A percentile compares a stretch with the other conserved stretches of the same genome.
These are phyloP conservation scores for Lacanobia oleracea DNA, from an alignment of 2,888 invertebrate species.

Conservation along the genomic window DNA sequence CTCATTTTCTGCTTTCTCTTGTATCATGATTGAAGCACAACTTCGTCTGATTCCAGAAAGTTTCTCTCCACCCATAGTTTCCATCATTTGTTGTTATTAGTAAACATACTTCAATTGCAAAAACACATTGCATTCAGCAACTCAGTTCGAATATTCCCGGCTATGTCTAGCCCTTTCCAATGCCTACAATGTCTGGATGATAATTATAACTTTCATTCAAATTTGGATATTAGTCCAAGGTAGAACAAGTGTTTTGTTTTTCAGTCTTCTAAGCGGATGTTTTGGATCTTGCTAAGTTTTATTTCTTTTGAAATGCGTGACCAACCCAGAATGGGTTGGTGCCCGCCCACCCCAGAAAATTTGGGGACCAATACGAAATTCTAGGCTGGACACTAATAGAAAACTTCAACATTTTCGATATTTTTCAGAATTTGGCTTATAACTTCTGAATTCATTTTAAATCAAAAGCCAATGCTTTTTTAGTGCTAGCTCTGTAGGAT, in stretches of 20 bases:
- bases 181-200: constrained; percentile 37
- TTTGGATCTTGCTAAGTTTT: background rate
- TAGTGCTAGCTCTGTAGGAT: too few species aligned
- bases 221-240: background rate
- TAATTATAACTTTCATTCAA: background rate
- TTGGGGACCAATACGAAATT: too few species aligned
- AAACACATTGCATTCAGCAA: constrained; percentile 64
- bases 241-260: too few species aligned
- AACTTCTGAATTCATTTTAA: too few species aligned
- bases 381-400: too few species aligned
- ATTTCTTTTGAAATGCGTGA: background rate
- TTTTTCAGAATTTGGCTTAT: too few species aligned
- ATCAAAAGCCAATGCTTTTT: too few species aligned
- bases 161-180: constrained; percentile 56
- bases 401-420: too few species aligned
- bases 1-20: too few species aligned
- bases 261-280: too few species aligned
- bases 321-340: too few species aligned
- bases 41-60: constrained; percentile 34
- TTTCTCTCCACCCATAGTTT: constrained; percentile 37
- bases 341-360: too few species aligned
- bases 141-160: constrained; percentile 54
- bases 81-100: constrained; percentile 54
- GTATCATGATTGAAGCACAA: background rate
- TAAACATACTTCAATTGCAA: constrained; percentile 65